Evolutionary conservation across 1,140 invertebrate genomes (phyloP).

Genomic region (Neotoxoptera formosana): DNA sequence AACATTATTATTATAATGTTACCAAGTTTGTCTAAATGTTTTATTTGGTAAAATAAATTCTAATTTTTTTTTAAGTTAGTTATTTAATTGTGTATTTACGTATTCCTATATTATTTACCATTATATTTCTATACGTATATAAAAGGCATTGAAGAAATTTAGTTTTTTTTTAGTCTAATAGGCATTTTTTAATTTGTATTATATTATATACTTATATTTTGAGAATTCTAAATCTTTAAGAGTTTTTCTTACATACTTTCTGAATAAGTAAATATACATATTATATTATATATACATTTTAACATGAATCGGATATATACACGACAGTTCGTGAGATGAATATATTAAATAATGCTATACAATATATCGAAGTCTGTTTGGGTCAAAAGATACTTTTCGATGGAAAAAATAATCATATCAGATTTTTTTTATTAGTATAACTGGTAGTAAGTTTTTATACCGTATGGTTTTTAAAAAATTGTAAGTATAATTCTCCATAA

Average conservation of each 20-base stretch:
- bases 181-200: neutral
- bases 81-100: too few relatives aligned
- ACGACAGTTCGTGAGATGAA: constrained; percentile 26
- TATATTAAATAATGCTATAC: constrained; percentile 37
- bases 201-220: neutral
- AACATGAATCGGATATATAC: neutral
- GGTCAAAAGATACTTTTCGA: constrained; percentile 46
- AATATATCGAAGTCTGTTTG: constrained; percentile 3
- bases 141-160: too few relatives aligned
- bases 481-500: neutral
- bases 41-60: neutral
- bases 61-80: too few relatives aligned
- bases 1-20: neutral
- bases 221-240: neutral
- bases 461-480: neutral
- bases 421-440: constrained; percentile 27
- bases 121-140: too few relatives aligned
- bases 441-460: constrained; percentile 20
- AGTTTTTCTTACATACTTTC: neutral
- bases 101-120: too few relatives aligned
- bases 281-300: constrained; percentile 1
- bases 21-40: neutral
- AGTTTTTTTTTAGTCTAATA: neutral
- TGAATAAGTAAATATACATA: constrained; percentile 22
- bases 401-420: constrained; percentile 19